Conservation (phyloP, 2,888 invertebrate genomes). For the Cephonodes hylas region DNA sequence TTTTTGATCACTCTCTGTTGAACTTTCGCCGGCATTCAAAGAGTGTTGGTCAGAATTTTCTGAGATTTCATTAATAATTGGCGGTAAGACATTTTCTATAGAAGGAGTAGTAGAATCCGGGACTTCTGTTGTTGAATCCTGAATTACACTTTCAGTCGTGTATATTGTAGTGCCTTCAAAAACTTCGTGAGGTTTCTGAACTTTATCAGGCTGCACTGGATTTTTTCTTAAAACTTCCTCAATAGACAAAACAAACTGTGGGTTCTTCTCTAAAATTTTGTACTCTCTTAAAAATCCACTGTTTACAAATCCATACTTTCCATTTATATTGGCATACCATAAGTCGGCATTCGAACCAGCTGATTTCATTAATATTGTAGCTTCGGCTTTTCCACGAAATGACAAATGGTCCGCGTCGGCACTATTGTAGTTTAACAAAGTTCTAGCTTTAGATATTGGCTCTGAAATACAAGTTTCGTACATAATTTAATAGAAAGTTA, state of each 20-base stretch:
- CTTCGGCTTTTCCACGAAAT: conserved; percentile 79
- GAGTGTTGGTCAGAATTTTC: background rate
- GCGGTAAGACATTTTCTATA: conserved; percentile 30
- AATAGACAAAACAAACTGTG: conserved; percentile 54
- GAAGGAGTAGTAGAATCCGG: conserved; percentile 6
- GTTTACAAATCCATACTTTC: conserved; percentile 85
- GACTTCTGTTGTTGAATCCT: conserved; percentile 32
- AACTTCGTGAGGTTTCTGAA: conserved; percentile 72
- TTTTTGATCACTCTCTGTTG: conserved; percentile 19
- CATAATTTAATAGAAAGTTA: conserved; percentile 39
- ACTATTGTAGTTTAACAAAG: conserved; percentile 80
- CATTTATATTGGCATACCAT: conserved; percentile 87
- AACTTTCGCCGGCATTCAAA: background rate
- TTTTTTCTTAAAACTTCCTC: conserved; percentile 30
- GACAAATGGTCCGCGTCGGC: conserved; percentile 81
- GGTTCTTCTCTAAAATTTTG: conserved; percentile 69
- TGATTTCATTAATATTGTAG: conserved; percentile 86
- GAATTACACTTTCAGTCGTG: conserved; percentile 39
- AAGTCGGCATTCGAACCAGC: conserved; percentile 82
- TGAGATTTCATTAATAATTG: conserved; percentile 22
- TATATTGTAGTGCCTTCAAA: conserved; percentile 86
- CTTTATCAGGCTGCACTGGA: conserved; percentile 62
- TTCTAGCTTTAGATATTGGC: conserved; percentile 83
- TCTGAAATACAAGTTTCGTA: conserved; percentile 60
- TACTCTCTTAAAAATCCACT: conserved; percentile 81